Evolutionary conservation across 2,113 vertebrate species (phyloP), one percentile per base, ranked within the genome.

Genomic region (Talpa occidentalis): DNA sequence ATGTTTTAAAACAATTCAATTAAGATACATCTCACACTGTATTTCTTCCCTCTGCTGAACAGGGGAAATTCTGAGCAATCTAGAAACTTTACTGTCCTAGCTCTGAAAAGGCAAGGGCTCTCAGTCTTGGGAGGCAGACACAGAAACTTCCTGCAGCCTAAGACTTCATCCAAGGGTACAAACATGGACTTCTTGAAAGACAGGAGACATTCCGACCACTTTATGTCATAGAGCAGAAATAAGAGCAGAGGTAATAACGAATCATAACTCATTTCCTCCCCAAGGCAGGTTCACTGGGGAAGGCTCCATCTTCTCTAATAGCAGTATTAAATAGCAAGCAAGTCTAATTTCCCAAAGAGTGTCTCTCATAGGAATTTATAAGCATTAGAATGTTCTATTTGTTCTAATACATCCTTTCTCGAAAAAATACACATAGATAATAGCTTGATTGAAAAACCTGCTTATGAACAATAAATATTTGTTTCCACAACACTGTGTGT

Each of bases 381-480:
- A 90, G 49, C 32, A 81, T 35, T 82, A 16, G 5, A 16, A 16
- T 76, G 21, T 88, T 74, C 26, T 60, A 12, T 80, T 91, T 77
- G 30, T 62, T 79, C 54, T 42, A 83, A 76, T 42, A 69, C 44
- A 35, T 86, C 9, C 78, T 88, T 95, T 14, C 72, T 79, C 0
- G 3, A 40, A 4, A 83, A 88, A 84, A 16, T n/a, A 22, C 11
- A 60, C 42, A 81, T 28, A 74, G 37, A 66, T 28, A 83, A 66
- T 17, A 92, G 10, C 22, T 70, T 60, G 42, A 54, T 24, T 85
- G 1, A 59, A 37, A n/a, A 0, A 72, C 15, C 64, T 78, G 24
- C 14, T 89, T 62, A 62, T 78, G 40, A 62, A 80, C 66, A 94
- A 70, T 79, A 72, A 80, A 67, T 56, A 77, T 70, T 42, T 90